These are phyloP conservation scores for Aphidius colemani DNA, from an alignment of 2,888 invertebrate genomes.

Conservation along the genomic window DNA sequence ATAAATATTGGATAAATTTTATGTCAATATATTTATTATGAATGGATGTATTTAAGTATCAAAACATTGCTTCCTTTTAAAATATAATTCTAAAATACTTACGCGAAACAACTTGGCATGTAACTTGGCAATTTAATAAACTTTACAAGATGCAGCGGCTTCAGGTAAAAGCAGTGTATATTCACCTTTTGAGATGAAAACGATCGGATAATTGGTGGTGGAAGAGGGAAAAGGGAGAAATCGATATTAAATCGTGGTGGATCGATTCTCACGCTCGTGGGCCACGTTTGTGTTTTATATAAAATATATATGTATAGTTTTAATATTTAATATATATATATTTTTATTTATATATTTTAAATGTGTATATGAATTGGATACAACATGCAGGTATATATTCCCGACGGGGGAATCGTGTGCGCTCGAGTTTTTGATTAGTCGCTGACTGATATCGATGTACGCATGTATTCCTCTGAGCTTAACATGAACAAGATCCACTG, in stretches of 20 bases:
- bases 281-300: slow-evolving; percentile 24
- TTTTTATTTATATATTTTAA: slow-evolving; percentile 14
- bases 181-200: slow-evolving; percentile 24
- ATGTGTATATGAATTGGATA: slow-evolving; percentile 14
- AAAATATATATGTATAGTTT: slow-evolving; percentile 14
- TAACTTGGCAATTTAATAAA: slow-evolving; percentile 30
- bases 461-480: slow-evolving; percentile 39
- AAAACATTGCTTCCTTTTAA: too few relatives aligned
- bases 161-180: slow-evolving; percentile 17
- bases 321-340: slow-evolving; percentile 14
- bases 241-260: slow-evolving; percentile 28
- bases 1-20: too few relatives aligned
- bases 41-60: too few relatives aligned
- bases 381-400: slow-evolving; percentile 8
- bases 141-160: slow-evolving; percentile 26
- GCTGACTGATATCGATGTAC: slow-evolving; percentile 42
- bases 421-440: slow-evolving; percentile 37
- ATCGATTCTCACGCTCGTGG: slow-evolving; percentile 29
- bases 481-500: slow-evolving; percentile 31
- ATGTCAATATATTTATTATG: too few relatives aligned
- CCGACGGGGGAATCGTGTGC: neutral
- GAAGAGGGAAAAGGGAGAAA: neutral
- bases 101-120: slow-evolving; percentile 12
- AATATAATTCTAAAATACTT: slow-evolving; percentile 17
- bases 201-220: slow-evolving; percentile 30